A percentile compares a stretch with the other conserved stretches of the same genome.
Evolutionary conservation across 2,888 invertebrate species (phyloP).

Genomic region (Anarsia innoxiella): DNA sequence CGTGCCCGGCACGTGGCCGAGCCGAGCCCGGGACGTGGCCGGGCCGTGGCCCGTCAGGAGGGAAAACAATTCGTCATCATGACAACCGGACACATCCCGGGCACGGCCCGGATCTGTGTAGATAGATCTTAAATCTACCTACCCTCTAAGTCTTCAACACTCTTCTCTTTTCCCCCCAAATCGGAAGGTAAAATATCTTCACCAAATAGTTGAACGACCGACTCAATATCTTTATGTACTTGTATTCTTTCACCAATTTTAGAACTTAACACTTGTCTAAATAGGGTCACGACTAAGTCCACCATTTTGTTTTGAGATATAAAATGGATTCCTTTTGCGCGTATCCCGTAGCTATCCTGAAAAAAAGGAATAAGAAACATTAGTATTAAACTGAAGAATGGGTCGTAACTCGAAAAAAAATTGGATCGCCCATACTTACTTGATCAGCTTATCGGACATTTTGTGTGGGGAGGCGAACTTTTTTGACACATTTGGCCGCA

Average conservation of each 20-base stretch:
- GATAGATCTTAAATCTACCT: too few relatives aligned
- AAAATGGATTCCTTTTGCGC: slow-evolving; percentile 10
- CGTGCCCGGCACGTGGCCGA: too few relatives aligned
- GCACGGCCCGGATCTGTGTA: too few relatives aligned
- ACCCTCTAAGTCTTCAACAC: not conserved
- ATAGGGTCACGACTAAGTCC: not conserved
- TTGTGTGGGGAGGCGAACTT: not conserved
- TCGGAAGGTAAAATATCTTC: slow-evolving; percentile 17
- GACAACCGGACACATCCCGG: too few relatives aligned
- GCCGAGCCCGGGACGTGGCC: too few relatives aligned
- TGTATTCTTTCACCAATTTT: slow-evolving; percentile 6
- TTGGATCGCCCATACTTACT: not conserved
- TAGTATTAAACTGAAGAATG: not conserved
- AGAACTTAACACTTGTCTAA: slow-evolving; percentile 1
- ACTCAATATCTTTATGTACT: slow-evolving; percentile 4
- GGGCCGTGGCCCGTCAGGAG: too few relatives aligned
- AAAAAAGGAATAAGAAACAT: not conserved
- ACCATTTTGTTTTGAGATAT: slow-evolving; percentile 1
- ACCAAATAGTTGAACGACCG: slow-evolving; percentile 8
- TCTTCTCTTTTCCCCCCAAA: slow-evolving; percentile 1
- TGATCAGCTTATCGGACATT: not conserved
- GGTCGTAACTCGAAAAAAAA: not conserved
- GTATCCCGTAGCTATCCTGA: slow-evolving; percentile 8
- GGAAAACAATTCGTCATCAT: too few relatives aligned
- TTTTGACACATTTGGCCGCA: too few relatives aligned